Evolutionary conservation across 2,113 vertebrate genomes (phyloP), one percentile per base, ranked within the genome.

Genomic region (Centropus bengalensis): DNA sequence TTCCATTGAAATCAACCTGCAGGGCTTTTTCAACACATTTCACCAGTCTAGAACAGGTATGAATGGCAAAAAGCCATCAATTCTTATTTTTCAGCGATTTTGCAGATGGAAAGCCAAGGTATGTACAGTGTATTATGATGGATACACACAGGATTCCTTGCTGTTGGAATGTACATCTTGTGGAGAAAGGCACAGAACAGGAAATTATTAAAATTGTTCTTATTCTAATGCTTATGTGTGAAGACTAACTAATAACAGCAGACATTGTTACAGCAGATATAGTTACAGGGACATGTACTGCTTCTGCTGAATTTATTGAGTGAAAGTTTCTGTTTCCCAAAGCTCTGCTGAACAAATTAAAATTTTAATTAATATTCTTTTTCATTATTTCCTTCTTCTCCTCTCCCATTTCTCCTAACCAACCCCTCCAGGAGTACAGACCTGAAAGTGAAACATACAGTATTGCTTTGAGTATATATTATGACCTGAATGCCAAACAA

Each of bases 361-460:
- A 78, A 26, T n/a, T 40, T 44, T 64, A 56, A 83, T 78, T 78
- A 74, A 75, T 32, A 32, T 47, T n/a, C 10, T 67, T 77, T 69
- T 36, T 6, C n/a, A 68, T 30, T 30, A 44, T 74, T 86, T 68
- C 42, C 47, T 67, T 45, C 47, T 47, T 20, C 26, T 6, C 7
- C 45, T 11, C 22, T 11, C 20, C 0, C 22, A 5, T 12, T 11
- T 44, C 42, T 44, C 10, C 10, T 11, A 9, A 0, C 4, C 17
- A 10, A 0, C 4, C 5, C 10, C 60, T 28, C 26, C 15, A 52
- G 19, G 44, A 51, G 67, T 33, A 32, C 0, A 1, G 49, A 18
- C 8, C 36, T 12, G 17, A 62, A 76, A 62, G 49, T 26, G 23
- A 67, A 59, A 5, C 9, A 16, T 1, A 6, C 12, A 38, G 36